These are phyloP conservation scores for Psix sp. DNA, from an alignment of 1,140 invertebrate genomes.

Conservation along the genomic window DNA sequence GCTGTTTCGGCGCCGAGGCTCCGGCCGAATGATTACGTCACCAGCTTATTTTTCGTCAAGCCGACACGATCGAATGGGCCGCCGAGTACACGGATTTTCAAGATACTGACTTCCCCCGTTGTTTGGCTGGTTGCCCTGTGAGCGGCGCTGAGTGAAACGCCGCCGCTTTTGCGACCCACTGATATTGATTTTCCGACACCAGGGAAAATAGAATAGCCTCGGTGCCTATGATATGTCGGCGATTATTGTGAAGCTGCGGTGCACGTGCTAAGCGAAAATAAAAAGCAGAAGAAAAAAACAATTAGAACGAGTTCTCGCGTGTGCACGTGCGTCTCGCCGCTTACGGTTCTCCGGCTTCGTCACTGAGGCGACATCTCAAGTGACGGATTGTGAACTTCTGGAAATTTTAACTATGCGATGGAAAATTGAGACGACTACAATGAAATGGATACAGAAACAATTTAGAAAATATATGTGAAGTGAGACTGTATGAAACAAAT, in stretches of 20 bases:
- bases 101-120: slow-evolving; percentile 69
- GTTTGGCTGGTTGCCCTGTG: slow-evolving; percentile 59
- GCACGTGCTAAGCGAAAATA: slow-evolving; percentile 30
- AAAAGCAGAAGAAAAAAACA: slow-evolving; percentile 4
- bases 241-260: slow-evolving; percentile 33
- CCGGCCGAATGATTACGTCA: background rate
- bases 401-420: too few relatives aligned
- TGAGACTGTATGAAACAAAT: too few relatives aligned
- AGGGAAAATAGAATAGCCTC: slow-evolving; percentile 69
- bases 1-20: background rate
- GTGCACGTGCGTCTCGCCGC: background rate
- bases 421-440: too few relatives aligned
- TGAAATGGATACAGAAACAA: too few relatives aligned
- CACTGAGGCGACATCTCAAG: too few relatives aligned
- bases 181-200: slow-evolving; percentile 76
- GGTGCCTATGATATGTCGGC: slow-evolving; percentile 68
- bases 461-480: too few relatives aligned
- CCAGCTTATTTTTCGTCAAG: background rate
- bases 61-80: slow-evolving; percentile 35
- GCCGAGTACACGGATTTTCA: slow-evolving; percentile 68
- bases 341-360: too few relatives aligned
- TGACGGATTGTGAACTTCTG: too few relatives aligned
- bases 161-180: slow-evolving; percentile 62
- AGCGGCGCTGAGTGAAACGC: slow-evolving; percentile 66
- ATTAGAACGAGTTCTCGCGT: background rate